Evolutionary conservation across 2,113 vertebrate species (phyloP).

Genomic region (Penelope pileata): DNA sequence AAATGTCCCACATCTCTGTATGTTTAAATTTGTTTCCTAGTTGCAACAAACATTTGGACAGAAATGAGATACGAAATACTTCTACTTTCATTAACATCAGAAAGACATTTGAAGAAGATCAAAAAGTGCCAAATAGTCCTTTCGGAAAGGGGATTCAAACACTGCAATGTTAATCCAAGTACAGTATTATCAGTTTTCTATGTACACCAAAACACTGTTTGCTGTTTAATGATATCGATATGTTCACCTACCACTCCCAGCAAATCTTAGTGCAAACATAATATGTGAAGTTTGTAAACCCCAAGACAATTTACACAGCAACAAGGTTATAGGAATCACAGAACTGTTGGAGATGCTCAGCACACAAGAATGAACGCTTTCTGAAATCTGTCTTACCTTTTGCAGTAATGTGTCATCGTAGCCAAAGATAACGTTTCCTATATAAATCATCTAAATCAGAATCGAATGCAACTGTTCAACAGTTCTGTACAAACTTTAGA

Average conservation of each 20-base stretch:
- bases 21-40: slow-evolving; percentile 51
- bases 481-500: slow-evolving; percentile 70
- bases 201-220: slow-evolving; percentile 74
- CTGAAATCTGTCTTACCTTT: slow-evolving; percentile 65
- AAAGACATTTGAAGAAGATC: slow-evolving; percentile 61
- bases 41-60: slow-evolving; percentile 67
- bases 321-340: slow-evolving; percentile 73
- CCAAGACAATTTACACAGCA: slow-evolving; percentile 73
- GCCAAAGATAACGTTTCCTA: slow-evolving; percentile 63
- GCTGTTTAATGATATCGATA: slow-evolving; percentile 57
- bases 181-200: slow-evolving; percentile 68
- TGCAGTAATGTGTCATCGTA: slow-evolving; percentile 40
- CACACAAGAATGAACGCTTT: slow-evolving; percentile 59
- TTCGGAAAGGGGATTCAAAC: slow-evolving; percentile 69
- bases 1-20: slow-evolving; percentile 24
- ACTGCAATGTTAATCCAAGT: slow-evolving; percentile 65
- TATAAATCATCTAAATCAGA: slow-evolving; percentile 73
- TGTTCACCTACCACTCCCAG: slow-evolving; percentile 72
- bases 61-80: slow-evolving; percentile 67
- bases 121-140: slow-evolving; percentile 74
- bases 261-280: slow-evolving; percentile 83
- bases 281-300: slow-evolving; percentile 71
- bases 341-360: slow-evolving; percentile 69
- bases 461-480: slow-evolving; percentile 64
- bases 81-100: slow-evolving; percentile 64